Percentiles rank a stretch among this genome's conserved stretches.
Evolutionary conservation across 2,113 vertebrate species (phyloP).

Genomic region (Regulus satrapa): DNA sequence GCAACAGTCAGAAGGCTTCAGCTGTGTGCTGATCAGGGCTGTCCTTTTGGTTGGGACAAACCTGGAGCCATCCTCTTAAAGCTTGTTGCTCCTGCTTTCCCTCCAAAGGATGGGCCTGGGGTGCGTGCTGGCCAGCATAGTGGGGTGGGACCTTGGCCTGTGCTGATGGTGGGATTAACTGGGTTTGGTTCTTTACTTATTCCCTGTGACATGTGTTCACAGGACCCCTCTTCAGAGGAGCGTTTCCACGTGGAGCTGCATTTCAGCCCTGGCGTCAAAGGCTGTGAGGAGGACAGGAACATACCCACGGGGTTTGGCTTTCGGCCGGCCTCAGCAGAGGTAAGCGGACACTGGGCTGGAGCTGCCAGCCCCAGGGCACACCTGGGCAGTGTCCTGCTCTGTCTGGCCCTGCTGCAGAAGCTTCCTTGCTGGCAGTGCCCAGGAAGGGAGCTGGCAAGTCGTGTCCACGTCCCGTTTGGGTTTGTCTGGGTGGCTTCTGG

Average conservation of each 20-base stretch:
- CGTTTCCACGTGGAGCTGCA: conserved; percentile 97
- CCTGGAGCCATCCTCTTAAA: not conserved
- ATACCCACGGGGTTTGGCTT: conserved; percentile 91
- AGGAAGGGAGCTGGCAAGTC: not conserved
- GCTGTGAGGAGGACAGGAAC: conserved; percentile 89
- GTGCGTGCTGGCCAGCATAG: not conserved
- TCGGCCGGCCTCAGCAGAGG: conserved; percentile 92
- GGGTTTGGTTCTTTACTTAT: not conserved
- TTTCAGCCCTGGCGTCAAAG: conserved; percentile 96
- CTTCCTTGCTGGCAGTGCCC: not conserved
- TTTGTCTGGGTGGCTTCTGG: not conserved
- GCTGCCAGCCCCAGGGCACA: not conserved
- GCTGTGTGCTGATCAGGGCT: not conserved
- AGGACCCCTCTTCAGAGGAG: conserved; percentile 94
- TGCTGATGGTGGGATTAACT: not conserved
- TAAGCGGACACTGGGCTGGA: conserved; percentile 19
- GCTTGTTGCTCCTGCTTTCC: not conserved
- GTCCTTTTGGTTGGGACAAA: not conserved
- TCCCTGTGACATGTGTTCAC: not conserved
- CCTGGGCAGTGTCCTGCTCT: not conserved
- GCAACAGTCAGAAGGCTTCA: not conserved
- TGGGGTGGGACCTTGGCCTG: fast-evolving
- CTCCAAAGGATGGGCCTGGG: not conserved
- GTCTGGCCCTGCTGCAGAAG: not conserved
- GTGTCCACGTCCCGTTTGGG: fast-evolving